Base-by-base conservation (phyloP, 2,797 vertebrate species). In the Rachycentron canadum region DNA sequence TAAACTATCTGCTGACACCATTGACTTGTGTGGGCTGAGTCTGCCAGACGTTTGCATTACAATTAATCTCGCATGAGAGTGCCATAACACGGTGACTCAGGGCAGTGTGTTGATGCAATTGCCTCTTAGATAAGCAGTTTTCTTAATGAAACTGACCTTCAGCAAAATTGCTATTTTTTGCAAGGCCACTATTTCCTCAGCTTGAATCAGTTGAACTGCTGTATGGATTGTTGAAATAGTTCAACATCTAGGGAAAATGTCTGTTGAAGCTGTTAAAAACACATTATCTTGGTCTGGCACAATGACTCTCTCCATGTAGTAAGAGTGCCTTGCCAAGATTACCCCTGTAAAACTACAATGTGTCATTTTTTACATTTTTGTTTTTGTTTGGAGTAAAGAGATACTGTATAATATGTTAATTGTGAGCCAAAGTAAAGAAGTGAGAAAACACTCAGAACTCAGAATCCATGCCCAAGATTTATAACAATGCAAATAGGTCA, bases 11-110 rank as follows among this genome's bases (percentile, higher is more conserved):
- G 62, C 71, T 59, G 60, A 81, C 60, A 55, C 14, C 25, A 55
- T 36, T 3, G 34, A 58, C 32, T 14, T 57, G 41, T 55, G 67
- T 56, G 32, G 68, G 47, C 11, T 0, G 8, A 30, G 55, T 21
- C 14, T 47, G 52, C n/a, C 16, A 50, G 34, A 26, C 0, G 3
- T 55, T 38, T 69, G 43, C 41, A 75, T 52, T 8, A 7, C 26
- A 52, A 61, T 69, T 61, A 59, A 69, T 59, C 59, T 75, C 26
- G 55, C 68, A 78, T 61, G 36, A 67, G 30, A 76, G 55, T 49
- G 32, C 36, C 32, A 55, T 60, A 25, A 60, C 25, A 36, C 28
- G 53, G 14, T 19, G 25, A 69, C 38, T 66, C n/a, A 28, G 59
- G 43, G 21, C 53, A 41, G 38, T 26, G 36, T 63, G 21, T 55